phyloP scores from a whole-genome alignment of 2,888 invertebrate genomes.

The Hydraecia micacea region DNA sequence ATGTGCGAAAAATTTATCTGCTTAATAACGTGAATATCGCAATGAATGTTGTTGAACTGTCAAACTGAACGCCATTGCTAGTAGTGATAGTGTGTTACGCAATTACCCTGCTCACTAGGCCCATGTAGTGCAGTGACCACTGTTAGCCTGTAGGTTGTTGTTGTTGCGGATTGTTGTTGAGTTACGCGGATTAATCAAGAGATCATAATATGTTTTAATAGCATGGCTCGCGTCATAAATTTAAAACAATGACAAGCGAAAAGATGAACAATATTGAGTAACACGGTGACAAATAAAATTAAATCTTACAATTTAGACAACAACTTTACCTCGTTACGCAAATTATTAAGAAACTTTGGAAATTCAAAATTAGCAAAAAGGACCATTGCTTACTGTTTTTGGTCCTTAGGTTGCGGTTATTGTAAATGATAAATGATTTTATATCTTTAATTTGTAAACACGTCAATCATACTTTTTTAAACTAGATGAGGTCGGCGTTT shows the following conservation, averaged over 20 bases:
- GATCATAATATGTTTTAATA: background rate
- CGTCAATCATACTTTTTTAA: background rate
- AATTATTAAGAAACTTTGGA: background rate
- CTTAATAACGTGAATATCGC: background rate
- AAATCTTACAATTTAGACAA: background rate
- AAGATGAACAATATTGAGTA: background rate
- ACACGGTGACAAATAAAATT: background rate
- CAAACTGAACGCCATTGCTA: background rate
- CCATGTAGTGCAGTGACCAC: no score
- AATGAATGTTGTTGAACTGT: background rate
- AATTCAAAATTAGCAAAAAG: no score
- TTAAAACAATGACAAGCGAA: constrained; percentile 7
- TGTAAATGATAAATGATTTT: background rate
- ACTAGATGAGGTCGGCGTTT: background rate
- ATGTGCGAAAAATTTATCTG: background rate
- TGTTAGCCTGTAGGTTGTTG: background rate
- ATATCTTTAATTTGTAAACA: background rate
- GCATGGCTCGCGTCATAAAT: background rate
- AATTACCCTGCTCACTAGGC: no score
- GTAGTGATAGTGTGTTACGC: background rate
- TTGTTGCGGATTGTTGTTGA: background rate
- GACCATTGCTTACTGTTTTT: background rate
- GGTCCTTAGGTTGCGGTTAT: background rate
- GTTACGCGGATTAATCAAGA: background rate
- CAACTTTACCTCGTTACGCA: background rate